Base-by-base conservation (phyloP, 2,888 invertebrate species). In the Cephus spinipes region DNA sequence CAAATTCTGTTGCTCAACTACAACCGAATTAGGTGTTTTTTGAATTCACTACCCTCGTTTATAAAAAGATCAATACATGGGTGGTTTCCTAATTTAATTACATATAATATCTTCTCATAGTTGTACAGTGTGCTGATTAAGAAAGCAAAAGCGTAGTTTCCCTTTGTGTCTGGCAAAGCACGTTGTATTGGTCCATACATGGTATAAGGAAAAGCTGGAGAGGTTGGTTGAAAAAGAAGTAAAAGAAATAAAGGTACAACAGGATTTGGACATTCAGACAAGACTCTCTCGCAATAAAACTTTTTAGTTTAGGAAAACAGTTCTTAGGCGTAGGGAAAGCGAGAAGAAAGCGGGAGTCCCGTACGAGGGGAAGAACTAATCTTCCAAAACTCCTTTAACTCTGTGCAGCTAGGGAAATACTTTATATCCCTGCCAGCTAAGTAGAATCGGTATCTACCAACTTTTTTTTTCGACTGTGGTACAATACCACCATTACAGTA, bases 361-460 rank as follows among this genome's bases (percentile, higher is more conserved):
- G 55, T 55, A 55, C 9, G 23, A 55, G 23, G 78, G 79, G 81
- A 79, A 77, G 79, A 83, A 80, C 81, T 81, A 84, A 83, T 83
- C 82, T 83, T 79, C 77, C 76, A 74, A 81, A 83, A 84, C 82
- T 84, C 80, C 76, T 79, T 80, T 83, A 82, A 82, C 82, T 82
- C 79, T 73, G 40, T 74, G 32, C 30, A 23, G 34, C 33, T 75
- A 75, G 73, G 68, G 76, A 35, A 77, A 79, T 79, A 79, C 82
- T 82, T 81, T 81, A 77, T 71, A 33, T 55, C 75, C 79, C 31
- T 69, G 30, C 30, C 15, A 71, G 11, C 31, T 31, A 71, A 71
- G 31, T 71, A 33, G 30, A 32, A 71, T 33, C 31, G 3, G 71
- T 71, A 32, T 30, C 12, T 11, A 36, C 74, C 3, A 33, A 55